Base-by-base conservation (phyloP, 2,797 vertebrate genomes). In the Knipowitschia caucasica region DNA sequence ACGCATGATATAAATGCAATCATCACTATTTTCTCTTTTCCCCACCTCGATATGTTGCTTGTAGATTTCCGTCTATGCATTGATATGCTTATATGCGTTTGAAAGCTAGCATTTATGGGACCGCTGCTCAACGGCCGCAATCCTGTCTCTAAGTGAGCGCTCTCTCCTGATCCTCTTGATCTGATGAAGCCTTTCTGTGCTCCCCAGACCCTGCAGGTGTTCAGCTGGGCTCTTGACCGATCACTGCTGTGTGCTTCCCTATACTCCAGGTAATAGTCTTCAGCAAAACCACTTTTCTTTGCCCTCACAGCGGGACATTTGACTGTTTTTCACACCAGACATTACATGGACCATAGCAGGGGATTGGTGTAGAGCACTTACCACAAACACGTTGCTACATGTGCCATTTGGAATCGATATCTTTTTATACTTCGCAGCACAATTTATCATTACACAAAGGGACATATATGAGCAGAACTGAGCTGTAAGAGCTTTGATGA, bases 251-350 rank as follows among this genome's bases (percentile, higher is more conserved):
- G 47, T 24, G 51, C 66, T 23, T n/a, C 25, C 36, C 20, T 4
- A 27, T 3, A 1, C 31, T 67, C 64, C 49, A 38, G 36, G 26
- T 53, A 62, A 72, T 25, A 45, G 40, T 30, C 50, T 39, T 45
- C 50, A 39, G 8, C 44, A 40, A 15, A 27, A 55, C 60, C 40
- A 29, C 38, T 55, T 24, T 2, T 38, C 66, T 50, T 4, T 0
- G 5, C 51, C 20, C 4, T 58, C 36, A 62, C 40, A 51, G 33
- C 27, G 1, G 27, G 45, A 11, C 2, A 8, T 29, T 29, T 46
- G 7, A 27, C 24, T 1, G 4, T 15, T 46, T 15, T 43, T 17
- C 3, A 20, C 17, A 30, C n/a, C 27, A 30, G 26, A 30, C 27
- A 4, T 20, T 11, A 12, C 4, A 2, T 14, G 6, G 3, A 26